Evolutionary conservation across 2,888 invertebrate species (phyloP).

Genomic region (Lasioglossum zephyrum): DNA sequence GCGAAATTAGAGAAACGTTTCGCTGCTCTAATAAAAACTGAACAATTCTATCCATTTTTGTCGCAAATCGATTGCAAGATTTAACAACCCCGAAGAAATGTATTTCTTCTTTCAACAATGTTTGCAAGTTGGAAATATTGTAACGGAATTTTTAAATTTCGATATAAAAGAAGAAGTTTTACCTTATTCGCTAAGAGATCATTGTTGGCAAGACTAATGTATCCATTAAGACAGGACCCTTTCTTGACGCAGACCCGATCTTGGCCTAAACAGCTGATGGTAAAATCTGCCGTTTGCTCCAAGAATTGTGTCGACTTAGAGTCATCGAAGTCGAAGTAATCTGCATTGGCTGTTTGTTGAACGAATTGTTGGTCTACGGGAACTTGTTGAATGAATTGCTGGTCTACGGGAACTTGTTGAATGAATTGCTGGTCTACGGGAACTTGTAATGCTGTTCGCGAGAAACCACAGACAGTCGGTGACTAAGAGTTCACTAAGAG

Average conservation of each 20-base stretch:
- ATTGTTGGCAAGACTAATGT: not conserved
- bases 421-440: not conserved
- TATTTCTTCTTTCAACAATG: not conserved
- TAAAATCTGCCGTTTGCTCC: conserved; percentile 17
- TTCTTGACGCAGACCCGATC: conserved; percentile 28
- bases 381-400: not conserved
- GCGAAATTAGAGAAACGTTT: not conserved
- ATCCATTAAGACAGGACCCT: conserved; percentile 34
- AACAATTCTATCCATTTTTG: not conserved
- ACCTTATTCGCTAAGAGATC: conserved; percentile 23
- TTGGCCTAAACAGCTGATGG: conserved; percentile 32
- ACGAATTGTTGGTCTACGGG: not conserved
- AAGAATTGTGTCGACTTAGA: not conserved
- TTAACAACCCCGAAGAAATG: not conserved
- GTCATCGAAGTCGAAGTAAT: not conserved
- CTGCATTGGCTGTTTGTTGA: not conserved
- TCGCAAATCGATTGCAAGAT: not conserved
- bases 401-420: not conserved
- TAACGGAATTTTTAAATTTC: not conserved
- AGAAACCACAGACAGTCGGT: not conserved
- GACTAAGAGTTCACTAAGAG: not conserved
- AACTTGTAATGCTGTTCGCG: conserved; percentile 5
- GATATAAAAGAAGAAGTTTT: conserved; percentile 3
- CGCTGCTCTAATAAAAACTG: not conserved
- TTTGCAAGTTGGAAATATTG: not conserved